Evolutionary conservation across 2,113 vertebrate species (phyloP).

Genomic region (Nicator chloris): DNA sequence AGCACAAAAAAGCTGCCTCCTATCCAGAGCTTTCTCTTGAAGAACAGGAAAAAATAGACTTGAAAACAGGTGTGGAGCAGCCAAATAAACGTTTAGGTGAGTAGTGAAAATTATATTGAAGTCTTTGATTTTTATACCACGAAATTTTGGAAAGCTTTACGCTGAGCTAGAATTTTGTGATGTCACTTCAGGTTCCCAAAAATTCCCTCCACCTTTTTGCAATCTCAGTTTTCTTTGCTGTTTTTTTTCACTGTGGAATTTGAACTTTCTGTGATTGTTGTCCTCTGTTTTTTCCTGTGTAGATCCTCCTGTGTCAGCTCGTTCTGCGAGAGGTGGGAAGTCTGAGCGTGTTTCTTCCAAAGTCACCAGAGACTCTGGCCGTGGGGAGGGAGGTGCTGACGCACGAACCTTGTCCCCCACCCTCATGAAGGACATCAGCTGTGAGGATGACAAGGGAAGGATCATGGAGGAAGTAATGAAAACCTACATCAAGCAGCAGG

Average conservation of each 20-base stretch:
- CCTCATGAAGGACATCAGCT: conserved; percentile 69
- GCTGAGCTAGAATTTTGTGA: neutral
- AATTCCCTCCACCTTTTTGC: neutral
- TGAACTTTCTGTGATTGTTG: neutral
- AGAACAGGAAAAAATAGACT: conserved; percentile 77
- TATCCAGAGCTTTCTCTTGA: conserved; percentile 78
- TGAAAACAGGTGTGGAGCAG: conserved; percentile 66
- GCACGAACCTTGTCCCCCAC: conserved; percentile 70
- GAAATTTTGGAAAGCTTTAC: neutral
- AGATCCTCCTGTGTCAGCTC: conserved; percentile 77
- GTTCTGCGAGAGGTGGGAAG: conserved; percentile 76
- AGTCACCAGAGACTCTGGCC: conserved; percentile 65
- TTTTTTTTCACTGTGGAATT: neutral
- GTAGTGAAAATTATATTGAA: neutral
- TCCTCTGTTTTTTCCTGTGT: neutral
- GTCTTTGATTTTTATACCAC: neutral
- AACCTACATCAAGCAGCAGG: conserved; percentile 93
- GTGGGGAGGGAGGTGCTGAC: conserved; percentile 67
- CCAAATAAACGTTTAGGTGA: conserved; percentile 62
- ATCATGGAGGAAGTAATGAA: conserved; percentile 97
- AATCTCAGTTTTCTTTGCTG: neutral
- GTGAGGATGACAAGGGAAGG: conserved; percentile 93
- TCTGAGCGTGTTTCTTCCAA: conserved; percentile 62
- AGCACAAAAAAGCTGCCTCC: conserved; percentile 70
- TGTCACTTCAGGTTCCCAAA: neutral